These are phyloP conservation scores for Drosophila emarginata DNA, from an alignment of 2,888 invertebrate species.

Conservation along the genomic window DNA sequence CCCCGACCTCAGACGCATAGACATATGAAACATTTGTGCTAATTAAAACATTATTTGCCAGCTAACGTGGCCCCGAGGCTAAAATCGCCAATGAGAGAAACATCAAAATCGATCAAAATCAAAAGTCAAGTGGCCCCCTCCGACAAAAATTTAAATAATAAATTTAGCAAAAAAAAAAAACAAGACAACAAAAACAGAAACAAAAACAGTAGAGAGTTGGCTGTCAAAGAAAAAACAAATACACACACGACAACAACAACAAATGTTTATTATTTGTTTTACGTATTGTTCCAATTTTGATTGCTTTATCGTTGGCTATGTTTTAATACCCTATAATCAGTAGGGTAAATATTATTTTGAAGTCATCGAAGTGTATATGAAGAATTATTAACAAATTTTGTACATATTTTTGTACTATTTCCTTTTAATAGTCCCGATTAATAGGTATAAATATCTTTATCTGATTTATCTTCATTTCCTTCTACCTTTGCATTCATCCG, in stretches of 20 bases:
- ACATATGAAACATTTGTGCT: conserved; percentile 43
- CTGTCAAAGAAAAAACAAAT: conserved; percentile 32
- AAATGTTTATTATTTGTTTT: conserved; percentile 33
- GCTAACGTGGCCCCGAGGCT: conserved; percentile 67
- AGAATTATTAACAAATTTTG: too few relatives aligned
- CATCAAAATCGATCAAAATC: conserved; percentile 37
- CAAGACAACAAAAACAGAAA: neutral
- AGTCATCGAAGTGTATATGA: too few relatives aligned
- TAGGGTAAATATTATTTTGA: neutral
- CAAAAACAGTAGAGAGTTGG: conserved; percentile 44
- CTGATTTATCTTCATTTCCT: too few relatives aligned
- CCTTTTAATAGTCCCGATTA: too few relatives aligned
- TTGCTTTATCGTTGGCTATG: conserved; percentile 58
- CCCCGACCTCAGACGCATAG: conserved; percentile 17
- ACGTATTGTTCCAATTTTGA: conserved; percentile 68
- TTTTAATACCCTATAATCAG: neutral
- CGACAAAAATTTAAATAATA: conserved; percentile 10
- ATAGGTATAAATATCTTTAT: too few relatives aligned
- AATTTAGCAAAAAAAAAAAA: neutral
- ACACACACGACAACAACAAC: conserved; percentile 20
- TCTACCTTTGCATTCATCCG: too few relatives aligned
- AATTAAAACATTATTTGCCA: conserved; percentile 69
- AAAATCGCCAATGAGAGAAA: conserved; percentile 24
- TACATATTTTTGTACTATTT: too few relatives aligned
- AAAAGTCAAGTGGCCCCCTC: conserved; percentile 25